Conservation (phyloP, 2,888 invertebrate species). For the Agrotis exclamationis region DNA sequence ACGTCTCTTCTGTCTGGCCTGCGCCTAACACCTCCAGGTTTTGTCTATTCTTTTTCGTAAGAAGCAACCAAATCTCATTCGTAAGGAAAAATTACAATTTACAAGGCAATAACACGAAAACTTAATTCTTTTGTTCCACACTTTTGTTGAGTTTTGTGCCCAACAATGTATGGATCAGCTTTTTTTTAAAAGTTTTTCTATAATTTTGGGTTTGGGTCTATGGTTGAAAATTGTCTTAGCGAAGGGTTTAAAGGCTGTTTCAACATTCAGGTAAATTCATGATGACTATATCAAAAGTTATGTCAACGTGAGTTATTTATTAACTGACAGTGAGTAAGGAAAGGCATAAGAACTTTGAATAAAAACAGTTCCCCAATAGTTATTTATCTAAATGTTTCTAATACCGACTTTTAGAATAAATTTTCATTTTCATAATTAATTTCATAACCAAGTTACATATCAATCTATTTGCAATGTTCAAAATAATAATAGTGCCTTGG, state of each 20-base stretch:
- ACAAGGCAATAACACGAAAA: background rate
- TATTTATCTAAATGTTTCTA: too few relatives aligned
- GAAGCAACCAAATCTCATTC: too few relatives aligned
- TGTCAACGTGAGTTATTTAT: background rate
- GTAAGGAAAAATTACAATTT: background rate
- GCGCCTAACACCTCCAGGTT: too few relatives aligned
- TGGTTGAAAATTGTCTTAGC: background rate
- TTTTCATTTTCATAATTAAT: background rate
- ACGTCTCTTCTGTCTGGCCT: too few relatives aligned
- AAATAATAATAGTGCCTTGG: background rate
- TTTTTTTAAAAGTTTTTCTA: background rate
- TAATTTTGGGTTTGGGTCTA: background rate
- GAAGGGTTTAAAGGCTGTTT: too few relatives aligned
- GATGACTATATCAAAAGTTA: background rate
- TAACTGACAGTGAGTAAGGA: background rate
- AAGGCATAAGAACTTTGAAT: background rate
- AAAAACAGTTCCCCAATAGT: background rate
- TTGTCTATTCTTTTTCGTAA: too few relatives aligned
- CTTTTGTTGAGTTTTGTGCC: background rate
- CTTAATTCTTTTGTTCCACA: background rate
- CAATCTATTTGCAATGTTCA: background rate
- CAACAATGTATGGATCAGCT: background rate
- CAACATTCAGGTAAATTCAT: background rate
- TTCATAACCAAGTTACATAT: too few relatives aligned
- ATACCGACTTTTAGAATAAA: background rate